A percentile compares a stretch with the other conserved stretches of the same genome.
Conservation (phyloP, 1,140 invertebrate species). For the Aphaenogaster ashmeadi region DNA sequence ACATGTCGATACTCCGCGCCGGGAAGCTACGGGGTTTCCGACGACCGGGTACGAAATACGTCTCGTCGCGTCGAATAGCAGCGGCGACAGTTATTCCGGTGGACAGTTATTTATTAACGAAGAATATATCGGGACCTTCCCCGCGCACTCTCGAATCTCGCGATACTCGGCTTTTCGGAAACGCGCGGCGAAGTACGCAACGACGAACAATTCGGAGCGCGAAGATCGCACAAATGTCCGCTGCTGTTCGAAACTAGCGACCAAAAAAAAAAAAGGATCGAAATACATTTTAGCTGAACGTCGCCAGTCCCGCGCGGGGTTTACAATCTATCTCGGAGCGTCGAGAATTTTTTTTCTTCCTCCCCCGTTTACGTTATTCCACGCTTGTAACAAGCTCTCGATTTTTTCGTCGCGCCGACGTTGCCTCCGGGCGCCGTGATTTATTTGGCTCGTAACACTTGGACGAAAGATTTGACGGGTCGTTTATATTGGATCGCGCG, state of each 20-base stretch:
- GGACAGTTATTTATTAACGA: constrained; percentile 52
- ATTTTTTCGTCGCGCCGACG: constrained; percentile 8
- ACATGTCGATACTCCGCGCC: constrained; percentile 26
- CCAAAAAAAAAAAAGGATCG: neutral
- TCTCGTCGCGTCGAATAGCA: constrained; percentile 42
- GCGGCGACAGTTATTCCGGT: neutral
- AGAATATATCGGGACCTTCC: constrained; percentile 2
- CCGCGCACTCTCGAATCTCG: neutral
- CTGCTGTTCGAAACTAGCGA: neutral
- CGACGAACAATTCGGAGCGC: neutral
- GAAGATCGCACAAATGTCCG: neutral
- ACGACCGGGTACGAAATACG: constrained; percentile 10
- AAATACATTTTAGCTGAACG: neutral
- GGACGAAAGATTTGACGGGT: constrained; percentile 38
- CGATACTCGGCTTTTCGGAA: too few species aligned
- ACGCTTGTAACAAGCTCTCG: neutral
- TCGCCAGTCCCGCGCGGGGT: neutral
- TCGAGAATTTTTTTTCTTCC: neutral
- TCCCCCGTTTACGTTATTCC: neutral
- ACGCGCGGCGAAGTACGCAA: neutral
- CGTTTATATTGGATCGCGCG: constrained; percentile 37
- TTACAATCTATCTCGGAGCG: neutral
- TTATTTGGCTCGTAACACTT: constrained; percentile 31
- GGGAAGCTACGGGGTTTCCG: neutral
- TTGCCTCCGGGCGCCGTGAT: neutral